phyloP scores from a whole-genome alignment of 2,888 invertebrate genomes.

The Ametastegia equiseti region DNA sequence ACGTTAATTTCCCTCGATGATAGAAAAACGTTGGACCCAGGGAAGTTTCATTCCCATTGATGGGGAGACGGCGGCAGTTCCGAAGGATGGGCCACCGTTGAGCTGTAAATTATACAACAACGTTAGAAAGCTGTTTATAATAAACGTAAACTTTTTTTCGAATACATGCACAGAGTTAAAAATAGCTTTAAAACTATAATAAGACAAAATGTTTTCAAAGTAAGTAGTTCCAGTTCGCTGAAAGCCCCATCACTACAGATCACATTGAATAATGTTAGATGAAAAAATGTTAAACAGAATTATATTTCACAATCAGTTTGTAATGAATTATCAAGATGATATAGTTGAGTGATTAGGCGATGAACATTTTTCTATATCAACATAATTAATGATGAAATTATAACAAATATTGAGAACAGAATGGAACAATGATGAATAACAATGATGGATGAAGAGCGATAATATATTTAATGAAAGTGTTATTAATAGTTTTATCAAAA shows the following conservation, averaged over 20 bases:
- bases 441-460: not conserved
- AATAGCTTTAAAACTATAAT: not conserved
- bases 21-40: slow-evolving; percentile 32
- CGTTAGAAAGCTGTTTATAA: slow-evolving; percentile 45
- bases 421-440: slow-evolving; percentile 49
- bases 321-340: not conserved
- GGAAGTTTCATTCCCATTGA: slow-evolving; percentile 91
- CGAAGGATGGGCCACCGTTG: slow-evolving; percentile 97
- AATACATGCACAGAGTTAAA: not conserved
- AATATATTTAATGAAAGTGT: not conserved
- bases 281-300: not conserved
- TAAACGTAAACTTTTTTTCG: not conserved
- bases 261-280: slow-evolving; percentile 46
- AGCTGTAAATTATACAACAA: slow-evolving; percentile 83
- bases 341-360: not conserved
- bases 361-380: not conserved
- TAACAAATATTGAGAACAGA: slow-evolving; percentile 34
- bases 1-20: slow-evolving; percentile 28
- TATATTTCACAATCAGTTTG: not conserved
- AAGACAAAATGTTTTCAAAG: not conserved
- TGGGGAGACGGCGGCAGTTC: slow-evolving; percentile 99
- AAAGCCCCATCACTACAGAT: slow-evolving; percentile 37
- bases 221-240: not conserved
- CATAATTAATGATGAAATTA: not conserved
- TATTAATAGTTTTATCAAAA: not conserved